These are phyloP conservation scores for Troides aeacus DNA, from an alignment of 2,888 invertebrate species.

Conservation along the genomic window DNA sequence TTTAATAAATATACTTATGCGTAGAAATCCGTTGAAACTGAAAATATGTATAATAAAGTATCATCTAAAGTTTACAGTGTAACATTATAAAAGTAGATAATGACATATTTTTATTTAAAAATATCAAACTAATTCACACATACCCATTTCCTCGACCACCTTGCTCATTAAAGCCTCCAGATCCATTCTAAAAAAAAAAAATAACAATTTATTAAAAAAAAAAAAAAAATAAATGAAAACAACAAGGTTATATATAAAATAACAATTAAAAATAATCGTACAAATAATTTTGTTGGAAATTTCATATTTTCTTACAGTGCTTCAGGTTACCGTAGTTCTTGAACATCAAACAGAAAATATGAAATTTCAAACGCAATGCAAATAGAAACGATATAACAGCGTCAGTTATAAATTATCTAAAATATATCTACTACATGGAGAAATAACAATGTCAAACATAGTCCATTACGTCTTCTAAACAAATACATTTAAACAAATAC, in stretches of 20 bases:
- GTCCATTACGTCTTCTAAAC: neutral
- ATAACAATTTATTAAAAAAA: slow-evolving; percentile 64
- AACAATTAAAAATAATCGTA: slow-evolving; percentile 34
- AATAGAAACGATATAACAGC: slow-evolving; percentile 10
- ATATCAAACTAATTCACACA: slow-evolving; percentile 52
- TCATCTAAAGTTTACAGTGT: neutral
- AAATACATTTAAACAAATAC: neutral
- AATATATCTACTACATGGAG: slow-evolving; percentile 36
- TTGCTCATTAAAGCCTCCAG: slow-evolving; percentile 88
- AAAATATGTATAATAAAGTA: no score
- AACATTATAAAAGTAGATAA: neutral
- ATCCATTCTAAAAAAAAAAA: slow-evolving; percentile 91
- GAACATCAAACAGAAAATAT: neutral
- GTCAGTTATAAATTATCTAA: slow-evolving; percentile 6
- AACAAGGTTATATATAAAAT: slow-evolving; percentile 55
- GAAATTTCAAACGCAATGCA: slow-evolving; percentile 23
- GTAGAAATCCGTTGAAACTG: no score
- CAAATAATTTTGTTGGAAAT: slow-evolving; percentile 39
- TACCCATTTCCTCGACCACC: slow-evolving; percentile 91
- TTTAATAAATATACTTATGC: no score
- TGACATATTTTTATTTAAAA: neutral
- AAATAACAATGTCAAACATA: slow-evolving; percentile 35
- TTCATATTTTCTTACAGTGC: slow-evolving; percentile 30
- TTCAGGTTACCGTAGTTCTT: neutral
- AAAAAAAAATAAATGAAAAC: slow-evolving; percentile 50